Evolutionary conservation across 2,797 vertebrate species (phyloP).

Genomic region (Pseudocheirus occidentalis): DNA sequence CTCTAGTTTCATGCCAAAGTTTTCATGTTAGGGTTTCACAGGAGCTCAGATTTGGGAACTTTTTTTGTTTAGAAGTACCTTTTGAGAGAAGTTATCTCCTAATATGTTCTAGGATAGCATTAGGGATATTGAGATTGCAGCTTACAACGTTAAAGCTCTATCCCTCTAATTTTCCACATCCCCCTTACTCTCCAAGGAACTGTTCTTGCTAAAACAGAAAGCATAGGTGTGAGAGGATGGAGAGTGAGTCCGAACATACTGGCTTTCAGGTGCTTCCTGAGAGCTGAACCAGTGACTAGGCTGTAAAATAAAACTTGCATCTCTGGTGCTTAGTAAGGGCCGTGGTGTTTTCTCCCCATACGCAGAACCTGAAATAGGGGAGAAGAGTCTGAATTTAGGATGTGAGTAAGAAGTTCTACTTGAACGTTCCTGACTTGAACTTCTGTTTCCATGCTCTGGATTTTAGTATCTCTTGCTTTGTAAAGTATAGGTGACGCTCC

Average conservation of each 20-base stretch:
- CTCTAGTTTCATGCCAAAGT: neutral
- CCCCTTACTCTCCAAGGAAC: neutral
- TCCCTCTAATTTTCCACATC: neutral
- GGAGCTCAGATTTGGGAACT: neutral
- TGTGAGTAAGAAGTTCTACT: neutral
- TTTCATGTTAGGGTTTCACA: neutral
- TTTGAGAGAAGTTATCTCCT: neutral
- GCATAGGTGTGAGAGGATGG: neutral
- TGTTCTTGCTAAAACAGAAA: neutral
- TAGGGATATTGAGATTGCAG: neutral
- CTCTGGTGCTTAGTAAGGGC: neutral
- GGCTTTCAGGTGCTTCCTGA: neutral
- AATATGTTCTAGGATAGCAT: neutral
- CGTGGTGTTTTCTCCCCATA: neutral
- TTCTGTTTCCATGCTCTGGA: neutral
- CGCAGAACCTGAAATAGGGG: neutral
- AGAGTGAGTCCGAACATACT: neutral
- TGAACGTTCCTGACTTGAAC: neutral
- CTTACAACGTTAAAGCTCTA: neutral
- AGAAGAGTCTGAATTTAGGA: neutral
- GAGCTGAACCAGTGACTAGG: neutral
- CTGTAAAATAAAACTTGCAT: neutral
- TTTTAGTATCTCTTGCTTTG: neutral
- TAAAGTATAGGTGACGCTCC: neutral
- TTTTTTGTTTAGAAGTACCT: neutral